Percentiles rank a stretch among this genome's conserved stretches.
These are phyloP conservation scores for silkworm (Bombyx mori) DNA, from an alignment of 1,140 invertebrate genomes.

Conservation along the genomic window DNA sequence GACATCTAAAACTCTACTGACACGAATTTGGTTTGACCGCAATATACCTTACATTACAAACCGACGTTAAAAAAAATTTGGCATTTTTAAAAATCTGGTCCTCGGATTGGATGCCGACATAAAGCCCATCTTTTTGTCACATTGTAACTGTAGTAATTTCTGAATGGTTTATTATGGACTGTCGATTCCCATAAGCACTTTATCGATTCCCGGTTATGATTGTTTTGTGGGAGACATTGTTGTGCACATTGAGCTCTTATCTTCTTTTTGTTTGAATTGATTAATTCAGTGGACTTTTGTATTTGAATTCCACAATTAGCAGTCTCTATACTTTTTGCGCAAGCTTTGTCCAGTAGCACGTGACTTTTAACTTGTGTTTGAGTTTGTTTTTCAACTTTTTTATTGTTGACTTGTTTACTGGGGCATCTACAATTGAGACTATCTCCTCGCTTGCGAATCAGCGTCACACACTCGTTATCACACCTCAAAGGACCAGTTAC, in stretches of 20 bases:
- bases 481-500: slow-evolving; percentile 29
- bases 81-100: slow-evolving; percentile 43
- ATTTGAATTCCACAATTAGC: slow-evolving; percentile 34
- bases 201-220: not conserved
- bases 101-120: slow-evolving; percentile 29
- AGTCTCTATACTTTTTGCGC: slow-evolving; percentile 29
- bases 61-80: slow-evolving; percentile 10
- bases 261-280: not conserved
- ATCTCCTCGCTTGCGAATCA: slow-evolving; percentile 27
- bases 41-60: no score
- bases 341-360: slow-evolving; percentile 32
- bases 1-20: slow-evolving; percentile 1
- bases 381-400: slow-evolving; percentile 25
- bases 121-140: slow-evolving; percentile 36
- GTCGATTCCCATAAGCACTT: not conserved
- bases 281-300: not conserved
- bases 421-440: slow-evolving; percentile 27
- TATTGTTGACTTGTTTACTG: slow-evolving; percentile 15
- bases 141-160: no score
- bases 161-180: no score
- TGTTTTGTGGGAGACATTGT: not conserved
- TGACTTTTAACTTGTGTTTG: slow-evolving; percentile 28
- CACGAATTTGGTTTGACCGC: slow-evolving; percentile 6
- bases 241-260: not conserved
- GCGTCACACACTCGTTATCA: slow-evolving; percentile 36